Conservation (phyloP, 1,140 invertebrate species). For the Drosophila seguyi region DNA sequence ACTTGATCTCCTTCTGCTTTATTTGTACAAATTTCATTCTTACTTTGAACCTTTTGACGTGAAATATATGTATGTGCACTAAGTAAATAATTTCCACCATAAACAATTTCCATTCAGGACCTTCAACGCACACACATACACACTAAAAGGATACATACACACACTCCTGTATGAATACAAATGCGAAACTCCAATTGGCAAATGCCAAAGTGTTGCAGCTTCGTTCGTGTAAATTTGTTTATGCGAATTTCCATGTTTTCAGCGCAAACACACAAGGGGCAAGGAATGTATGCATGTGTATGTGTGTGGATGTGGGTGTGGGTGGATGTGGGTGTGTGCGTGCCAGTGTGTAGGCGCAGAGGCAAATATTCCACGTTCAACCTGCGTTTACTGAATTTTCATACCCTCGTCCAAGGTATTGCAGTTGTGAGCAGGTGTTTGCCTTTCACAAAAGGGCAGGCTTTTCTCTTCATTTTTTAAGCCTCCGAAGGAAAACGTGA, state of each 20-base stretch:
- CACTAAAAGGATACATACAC: slow-evolving; percentile 9
- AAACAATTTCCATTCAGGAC: slow-evolving; percentile 31
- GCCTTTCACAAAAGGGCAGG: not conserved
- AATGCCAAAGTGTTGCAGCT: slow-evolving; percentile 71
- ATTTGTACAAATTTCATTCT: not conserved
- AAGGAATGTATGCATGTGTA: not conserved
- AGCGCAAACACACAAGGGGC: slow-evolving; percentile 13
- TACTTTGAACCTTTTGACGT: not conserved
- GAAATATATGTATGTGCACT: slow-evolving; percentile 12
- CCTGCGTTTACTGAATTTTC: slow-evolving; percentile 43
- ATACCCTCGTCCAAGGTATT: slow-evolving; percentile 26
- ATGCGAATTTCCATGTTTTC: slow-evolving; percentile 64
- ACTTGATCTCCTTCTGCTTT: slow-evolving; percentile 11
- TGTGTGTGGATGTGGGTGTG: slow-evolving; percentile 10
- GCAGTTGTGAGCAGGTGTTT: slow-evolving; percentile 27
- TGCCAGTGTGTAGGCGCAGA: slow-evolving; percentile 19
- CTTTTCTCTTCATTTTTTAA: not conserved
- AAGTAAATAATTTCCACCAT: slow-evolving; percentile 37
- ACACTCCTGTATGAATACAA: slow-evolving; percentile 16
- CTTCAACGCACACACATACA: slow-evolving; percentile 18
- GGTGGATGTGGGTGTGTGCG: slow-evolving; percentile 10
- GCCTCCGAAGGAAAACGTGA: slow-evolving; percentile 3
- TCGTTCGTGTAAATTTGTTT: slow-evolving; percentile 77
- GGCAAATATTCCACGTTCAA: slow-evolving; percentile 53
- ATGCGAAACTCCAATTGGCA: slow-evolving; percentile 58